Percentiles rank a stretch among this genome's conserved stretches.
Conservation (phyloP, 2,113 vertebrate genomes). For the Dendropsophus ebraccatus region DNA sequence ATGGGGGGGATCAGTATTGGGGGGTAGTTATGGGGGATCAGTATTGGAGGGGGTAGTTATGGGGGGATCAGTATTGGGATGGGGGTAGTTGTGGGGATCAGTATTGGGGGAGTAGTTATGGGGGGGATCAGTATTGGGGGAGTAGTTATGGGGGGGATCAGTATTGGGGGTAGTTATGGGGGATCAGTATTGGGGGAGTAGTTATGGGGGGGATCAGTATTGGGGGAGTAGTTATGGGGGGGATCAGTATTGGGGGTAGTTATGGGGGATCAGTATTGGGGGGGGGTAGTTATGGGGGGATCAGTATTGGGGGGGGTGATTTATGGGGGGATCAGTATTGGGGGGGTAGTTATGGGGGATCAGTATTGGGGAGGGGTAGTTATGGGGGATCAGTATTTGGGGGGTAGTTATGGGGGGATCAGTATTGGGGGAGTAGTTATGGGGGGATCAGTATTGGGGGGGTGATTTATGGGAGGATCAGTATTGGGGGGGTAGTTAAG, state of each 20-base stretch:
- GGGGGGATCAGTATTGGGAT: background rate
- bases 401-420: too few species aligned
- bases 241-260: too few species aligned
- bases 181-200: background rate
- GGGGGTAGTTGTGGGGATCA: background rate
- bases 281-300: background rate
- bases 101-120: background rate
- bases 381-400: background rate
- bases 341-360: background rate
- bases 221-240: too few species aligned
- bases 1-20: too few species aligned
- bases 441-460: background rate
- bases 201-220: background rate
- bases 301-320: too few species aligned
- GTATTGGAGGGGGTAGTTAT: too few species aligned
- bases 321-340: too few species aligned
- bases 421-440: background rate
- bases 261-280: too few species aligned
- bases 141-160: background rate
- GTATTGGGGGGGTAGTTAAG: background rate
- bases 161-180: too few species aligned
- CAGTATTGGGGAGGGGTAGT: background rate
- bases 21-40: background rate
- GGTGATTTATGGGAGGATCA: too few species aligned
- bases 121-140: background rate